Evolutionary conservation across 2,888 invertebrate species (phyloP), one percentile per base, ranked within the genome.

Genomic region (Phanerotoma sp.): DNA sequence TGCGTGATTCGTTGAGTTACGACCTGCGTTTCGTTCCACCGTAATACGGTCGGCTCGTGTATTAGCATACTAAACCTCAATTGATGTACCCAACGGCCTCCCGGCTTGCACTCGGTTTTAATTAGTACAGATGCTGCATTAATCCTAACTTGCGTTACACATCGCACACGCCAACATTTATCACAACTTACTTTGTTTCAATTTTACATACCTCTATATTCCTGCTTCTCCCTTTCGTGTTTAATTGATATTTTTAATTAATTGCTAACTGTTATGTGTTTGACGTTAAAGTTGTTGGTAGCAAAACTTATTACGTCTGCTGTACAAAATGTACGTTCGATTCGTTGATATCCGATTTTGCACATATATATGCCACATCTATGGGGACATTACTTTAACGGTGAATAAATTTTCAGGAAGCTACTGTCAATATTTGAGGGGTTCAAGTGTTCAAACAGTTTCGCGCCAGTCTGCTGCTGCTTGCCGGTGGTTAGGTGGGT

Each of bases 361-460:
- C 15, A n/a, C 35, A 35, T 15, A 44, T 13, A 28, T 13, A 30
- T 22, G 44, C 22, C 21, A 47, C 10, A 35, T 38, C 28, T 16
- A 13, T n/a, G 11, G 25, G 28, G 15, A 30, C 5, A 40, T 45
- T 51, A 52, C 13, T 54, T 30, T 41, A 22, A 13, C 25, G 56
- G 61, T 59, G 66, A 66, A 67, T 67, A 66, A 66, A 68, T 68
- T 66, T 63, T 47, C 66, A 59, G 51, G 47, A 48, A 54, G 56
- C 49, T 60, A 62, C 61, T 62, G 68, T 66, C 70, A 71, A 70
- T 69, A 71, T 71, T 69, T 71, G 70, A 68, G 64, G 64, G 57
- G 62, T 47, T 40, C 44, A 44, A 28, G 62, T 61, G 66, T 64
- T 67, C 68, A 68, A 70, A 71, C 71, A 71, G 65, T 69, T 66